Conservation (phyloP, 2,113 vertebrate genomes). For the Gymnarchus niloticus region DNA sequence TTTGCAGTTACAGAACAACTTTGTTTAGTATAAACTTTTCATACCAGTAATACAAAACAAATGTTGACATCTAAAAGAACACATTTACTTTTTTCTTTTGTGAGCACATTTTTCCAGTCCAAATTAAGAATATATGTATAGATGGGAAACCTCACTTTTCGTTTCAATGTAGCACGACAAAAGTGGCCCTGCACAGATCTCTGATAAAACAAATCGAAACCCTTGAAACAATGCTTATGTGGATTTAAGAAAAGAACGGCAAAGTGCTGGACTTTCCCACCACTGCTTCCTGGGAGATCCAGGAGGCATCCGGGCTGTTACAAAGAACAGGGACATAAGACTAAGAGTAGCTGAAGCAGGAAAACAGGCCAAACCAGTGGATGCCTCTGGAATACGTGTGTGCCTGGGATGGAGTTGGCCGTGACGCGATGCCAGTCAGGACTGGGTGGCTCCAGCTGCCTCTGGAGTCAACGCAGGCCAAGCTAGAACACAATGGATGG, state of each 20-base stretch:
- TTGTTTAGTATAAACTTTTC: not conserved
- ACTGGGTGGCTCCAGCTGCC: not conserved
- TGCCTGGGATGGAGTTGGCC: conserved; percentile 26
- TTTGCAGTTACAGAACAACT: not conserved
- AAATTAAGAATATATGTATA: not conserved
- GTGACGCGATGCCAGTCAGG: conserved; percentile 19
- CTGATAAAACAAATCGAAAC: no score
- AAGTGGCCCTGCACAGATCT: no score
- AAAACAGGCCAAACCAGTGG: not conserved
- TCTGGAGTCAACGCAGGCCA: conserved; percentile 26
- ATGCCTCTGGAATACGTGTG: conserved; percentile 16
- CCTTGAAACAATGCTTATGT: not conserved
- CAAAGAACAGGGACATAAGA: not conserved
- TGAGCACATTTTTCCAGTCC: not conserved
- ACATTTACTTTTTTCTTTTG: conserved; percentile 2
- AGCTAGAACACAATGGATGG: conserved; percentile 27
- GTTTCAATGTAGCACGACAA: no score
- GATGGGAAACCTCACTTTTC: not conserved
- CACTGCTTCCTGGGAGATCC: not conserved
- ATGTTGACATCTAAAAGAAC: not conserved
- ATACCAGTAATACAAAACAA: not conserved
- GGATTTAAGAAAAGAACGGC: not conserved
- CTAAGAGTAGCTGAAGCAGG: not conserved
- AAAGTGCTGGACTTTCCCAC: not conserved
- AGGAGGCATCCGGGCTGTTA: not conserved